Evolutionary conservation across 2,888 invertebrate species (phyloP).

Genomic region (Lepidocyrtinus sp.): DNA sequence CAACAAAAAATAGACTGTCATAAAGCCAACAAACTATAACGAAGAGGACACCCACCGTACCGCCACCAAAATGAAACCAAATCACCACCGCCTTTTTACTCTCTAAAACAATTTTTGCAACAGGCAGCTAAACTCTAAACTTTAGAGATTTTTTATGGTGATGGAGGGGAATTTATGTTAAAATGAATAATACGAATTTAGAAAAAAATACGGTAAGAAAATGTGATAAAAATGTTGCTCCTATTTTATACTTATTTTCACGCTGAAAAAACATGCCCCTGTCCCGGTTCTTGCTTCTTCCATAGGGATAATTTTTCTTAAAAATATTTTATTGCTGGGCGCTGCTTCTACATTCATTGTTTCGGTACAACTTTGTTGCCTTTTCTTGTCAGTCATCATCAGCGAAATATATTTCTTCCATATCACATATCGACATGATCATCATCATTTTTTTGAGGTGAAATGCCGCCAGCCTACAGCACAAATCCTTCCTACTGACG

Average conservation of each 20-base stretch:
- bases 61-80: too few relatives aligned
- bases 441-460: constrained; percentile 43
- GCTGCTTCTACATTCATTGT: neutral
- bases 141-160: too few relatives aligned
- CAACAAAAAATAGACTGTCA: constrained; percentile 37
- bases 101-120: too few relatives aligned
- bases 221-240: neutral
- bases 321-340: neutral
- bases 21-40: constrained; percentile 47
- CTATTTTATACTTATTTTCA: too few relatives aligned
- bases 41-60: constrained; percentile 56
- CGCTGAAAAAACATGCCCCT: neutral
- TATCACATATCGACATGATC: constrained; percentile 46
- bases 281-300: too few relatives aligned
- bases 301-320: too few relatives aligned
- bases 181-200: too few relatives aligned
- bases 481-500: constrained; percentile 17
- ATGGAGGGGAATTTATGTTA: too few relatives aligned
- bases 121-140: too few relatives aligned
- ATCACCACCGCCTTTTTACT: too few relatives aligned
- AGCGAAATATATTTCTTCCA: constrained; percentile 22
- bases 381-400: neutral
- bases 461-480: constrained; percentile 54
- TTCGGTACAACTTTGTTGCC: neutral
- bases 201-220: too few relatives aligned